phyloP scores from a whole-genome alignment of 2,113 vertebrate genomes.

The Cebidichthys violaceus region DNA sequence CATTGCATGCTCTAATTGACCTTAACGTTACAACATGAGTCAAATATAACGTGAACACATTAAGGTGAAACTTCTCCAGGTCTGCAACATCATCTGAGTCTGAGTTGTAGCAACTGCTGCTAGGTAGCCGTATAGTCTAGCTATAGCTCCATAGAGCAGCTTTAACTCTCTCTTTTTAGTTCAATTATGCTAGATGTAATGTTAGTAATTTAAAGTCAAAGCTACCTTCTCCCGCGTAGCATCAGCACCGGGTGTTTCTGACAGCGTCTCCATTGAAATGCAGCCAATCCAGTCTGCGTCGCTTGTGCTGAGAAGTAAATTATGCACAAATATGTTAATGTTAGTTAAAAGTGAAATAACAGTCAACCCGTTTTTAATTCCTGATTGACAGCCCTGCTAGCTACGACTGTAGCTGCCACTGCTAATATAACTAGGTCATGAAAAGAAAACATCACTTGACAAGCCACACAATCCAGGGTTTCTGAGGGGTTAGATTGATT shows the following conservation, averaged over 20 bases:
- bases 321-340: neutral
- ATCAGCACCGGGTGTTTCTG: conserved; percentile 58
- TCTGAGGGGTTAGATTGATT: conserved; percentile 14
- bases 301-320: neutral
- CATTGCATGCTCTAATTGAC: neutral
- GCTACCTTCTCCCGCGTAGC: conserved; percentile 61
- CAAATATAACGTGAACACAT: neutral
- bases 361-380: neutral
- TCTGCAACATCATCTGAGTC: conserved; percentile 31
- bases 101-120: conserved; percentile 47
- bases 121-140: neutral
- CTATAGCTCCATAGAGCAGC: neutral
- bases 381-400: neutral
- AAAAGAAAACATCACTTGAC: conserved; percentile 47
- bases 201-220: conserved; percentile 5
- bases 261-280: conserved; percentile 67
- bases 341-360: neutral
- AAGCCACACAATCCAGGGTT: neutral
- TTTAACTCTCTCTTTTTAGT: neutral
- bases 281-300: conserved; percentile 13
- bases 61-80: neutral
- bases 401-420: neutral
- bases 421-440: neutral
- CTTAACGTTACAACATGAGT: neutral
- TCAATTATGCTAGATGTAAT: neutral